Conservation (phyloP, 2,797 vertebrate species). For the Champsocephalus gunnari region DNA sequence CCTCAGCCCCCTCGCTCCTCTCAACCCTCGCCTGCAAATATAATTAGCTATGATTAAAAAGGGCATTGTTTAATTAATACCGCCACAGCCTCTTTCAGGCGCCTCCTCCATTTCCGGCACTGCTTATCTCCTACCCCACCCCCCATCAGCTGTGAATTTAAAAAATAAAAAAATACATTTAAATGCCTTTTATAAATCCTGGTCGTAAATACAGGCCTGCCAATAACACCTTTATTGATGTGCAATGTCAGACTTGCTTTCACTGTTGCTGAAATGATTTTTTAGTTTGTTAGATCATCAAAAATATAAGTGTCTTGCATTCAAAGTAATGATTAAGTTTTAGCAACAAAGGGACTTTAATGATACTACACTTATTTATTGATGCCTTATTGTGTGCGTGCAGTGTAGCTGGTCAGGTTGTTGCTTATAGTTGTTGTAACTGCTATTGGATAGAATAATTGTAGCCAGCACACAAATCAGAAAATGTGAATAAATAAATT, state of each 20-base stretch:
- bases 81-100: slow-evolving; percentile 61
- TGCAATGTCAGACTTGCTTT: not conserved
- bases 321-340: not conserved
- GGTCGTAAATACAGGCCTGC: slow-evolving; percentile 24
- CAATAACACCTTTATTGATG: slow-evolving; percentile 8
- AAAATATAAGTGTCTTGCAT: not conserved
- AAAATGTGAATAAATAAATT: no score
- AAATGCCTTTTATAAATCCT: slow-evolving; percentile 39
- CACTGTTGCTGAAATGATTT: slow-evolving; percentile 12
- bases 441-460: not conserved
- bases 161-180: not conserved
- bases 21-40: slow-evolving; percentile 79
- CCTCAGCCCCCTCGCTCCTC: slow-evolving; percentile 67
- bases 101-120: slow-evolving; percentile 74
- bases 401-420: not conserved
- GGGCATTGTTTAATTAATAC: slow-evolving; percentile 90
- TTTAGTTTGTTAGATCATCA: not conserved
- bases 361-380: not conserved
- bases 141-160: slow-evolving; percentile 49
- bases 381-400: not conserved
- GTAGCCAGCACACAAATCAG: not conserved
- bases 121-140: slow-evolving; percentile 55
- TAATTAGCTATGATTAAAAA: slow-evolving; percentile 92
- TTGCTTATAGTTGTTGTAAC: not conserved
- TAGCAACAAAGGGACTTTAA: not conserved